phyloP scores from a whole-genome alignment of 2,888 invertebrate species.

The Acronicta alni region DNA sequence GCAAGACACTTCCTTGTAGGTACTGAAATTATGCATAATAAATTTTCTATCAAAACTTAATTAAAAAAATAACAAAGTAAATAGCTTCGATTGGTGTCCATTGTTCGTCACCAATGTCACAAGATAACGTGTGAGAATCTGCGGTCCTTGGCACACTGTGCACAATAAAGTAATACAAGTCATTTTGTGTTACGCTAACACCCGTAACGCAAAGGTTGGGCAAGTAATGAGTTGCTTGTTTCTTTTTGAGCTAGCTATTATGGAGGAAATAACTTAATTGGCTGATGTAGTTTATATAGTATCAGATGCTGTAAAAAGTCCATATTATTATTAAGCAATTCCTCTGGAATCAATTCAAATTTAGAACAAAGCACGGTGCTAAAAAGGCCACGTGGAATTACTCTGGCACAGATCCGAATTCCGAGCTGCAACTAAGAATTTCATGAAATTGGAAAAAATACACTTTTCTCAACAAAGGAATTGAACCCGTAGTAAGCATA shows the following conservation, averaged over 20 bases:
- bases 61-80: constrained; percentile 39
- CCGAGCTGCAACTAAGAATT: no score
- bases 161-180: constrained; percentile 34
- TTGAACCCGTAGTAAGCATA: no score
- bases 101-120: constrained; percentile 49
- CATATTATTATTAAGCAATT: no score
- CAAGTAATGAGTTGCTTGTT: constrained; percentile 28
- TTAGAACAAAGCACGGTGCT: no score
- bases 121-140: constrained; percentile 42
- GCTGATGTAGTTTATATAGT: no score
- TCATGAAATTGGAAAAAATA: no score
- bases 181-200: constrained; percentile 40
- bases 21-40: constrained; percentile 15
- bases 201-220: constrained; percentile 32
- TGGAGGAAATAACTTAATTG: background rate
- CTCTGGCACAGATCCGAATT: no score
- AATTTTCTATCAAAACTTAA: constrained; percentile 17
- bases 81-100: constrained; percentile 20
- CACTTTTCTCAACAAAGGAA: no score
- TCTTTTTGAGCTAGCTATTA: constrained; percentile 6
- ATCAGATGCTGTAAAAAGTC: no score
- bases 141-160: constrained; percentile 49
- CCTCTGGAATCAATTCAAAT: no score
- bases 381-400: no score
- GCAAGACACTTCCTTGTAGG: no score